phyloP scores from a whole-genome alignment of 2,797 vertebrate genomes.

The Pogoniulus pusillus region DNA sequence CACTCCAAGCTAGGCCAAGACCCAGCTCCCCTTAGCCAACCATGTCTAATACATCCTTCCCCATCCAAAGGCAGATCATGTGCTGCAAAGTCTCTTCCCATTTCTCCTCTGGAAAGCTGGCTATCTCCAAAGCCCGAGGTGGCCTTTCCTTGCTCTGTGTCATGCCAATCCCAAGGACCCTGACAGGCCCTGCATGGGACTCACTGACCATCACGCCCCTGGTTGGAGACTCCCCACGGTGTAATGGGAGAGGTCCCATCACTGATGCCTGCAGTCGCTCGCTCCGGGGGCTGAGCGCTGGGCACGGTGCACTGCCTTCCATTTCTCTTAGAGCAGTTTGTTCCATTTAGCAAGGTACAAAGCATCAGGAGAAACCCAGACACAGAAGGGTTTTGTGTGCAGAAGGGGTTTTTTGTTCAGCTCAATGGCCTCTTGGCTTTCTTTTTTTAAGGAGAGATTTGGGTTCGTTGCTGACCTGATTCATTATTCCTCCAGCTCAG shows the following conservation, averaged over 20 bases:
- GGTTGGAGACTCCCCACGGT: not conserved
- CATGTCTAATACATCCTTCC: not conserved
- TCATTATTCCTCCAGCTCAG: not conserved
- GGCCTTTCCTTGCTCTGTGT: not conserved
- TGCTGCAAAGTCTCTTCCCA: not conserved
- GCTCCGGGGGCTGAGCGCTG: not conserved
- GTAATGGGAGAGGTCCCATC: not conserved
- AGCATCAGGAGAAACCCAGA: not conserved
- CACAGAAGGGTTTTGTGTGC: not conserved
- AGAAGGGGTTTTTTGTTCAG: not conserved
- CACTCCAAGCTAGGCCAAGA: slow-evolving; percentile 32
- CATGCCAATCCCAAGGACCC: not conserved
- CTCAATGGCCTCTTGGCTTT: not conserved
- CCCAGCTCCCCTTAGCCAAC: slow-evolving; percentile 43
- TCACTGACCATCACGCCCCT: not conserved
- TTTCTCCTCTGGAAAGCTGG: not conserved
- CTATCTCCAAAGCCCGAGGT: not conserved
- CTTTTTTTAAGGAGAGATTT: not conserved
- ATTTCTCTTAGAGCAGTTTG: not conserved
- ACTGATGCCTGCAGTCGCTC: not conserved
- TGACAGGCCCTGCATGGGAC: not conserved
- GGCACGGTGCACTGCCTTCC: not conserved
- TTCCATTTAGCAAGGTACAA: not conserved
- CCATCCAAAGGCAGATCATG: not conserved
- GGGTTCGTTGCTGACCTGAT: not conserved